These are phyloP conservation scores for Theristus sp. DNA, from an alignment of 2,888 invertebrate species.

Conservation along the genomic window DNA sequence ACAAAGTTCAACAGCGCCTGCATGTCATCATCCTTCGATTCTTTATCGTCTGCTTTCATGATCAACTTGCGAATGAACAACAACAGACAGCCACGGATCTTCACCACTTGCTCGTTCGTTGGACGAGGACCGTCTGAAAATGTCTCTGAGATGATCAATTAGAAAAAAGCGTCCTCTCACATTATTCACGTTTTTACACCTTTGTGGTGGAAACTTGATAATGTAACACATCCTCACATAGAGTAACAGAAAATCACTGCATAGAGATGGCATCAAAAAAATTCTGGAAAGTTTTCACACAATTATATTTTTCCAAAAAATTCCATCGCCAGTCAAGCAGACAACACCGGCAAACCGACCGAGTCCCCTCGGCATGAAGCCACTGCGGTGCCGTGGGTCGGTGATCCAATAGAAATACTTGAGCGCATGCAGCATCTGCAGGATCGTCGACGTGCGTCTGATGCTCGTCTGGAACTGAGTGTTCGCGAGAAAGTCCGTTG, in stretches of 20 bases:
- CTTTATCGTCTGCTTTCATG: slow-evolving; percentile 65
- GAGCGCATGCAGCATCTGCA: slow-evolving; percentile 92
- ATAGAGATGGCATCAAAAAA: too few relatives aligned
- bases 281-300: too few relatives aligned
- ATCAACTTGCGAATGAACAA: slow-evolving; percentile 65
- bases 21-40: slow-evolving; percentile 91
- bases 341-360: slow-evolving; percentile 57
- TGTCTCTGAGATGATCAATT: not conserved
- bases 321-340: too few relatives aligned
- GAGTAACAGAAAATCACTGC: too few relatives aligned
- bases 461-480: slow-evolving; percentile 48
- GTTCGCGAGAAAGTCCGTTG: slow-evolving; percentile 93
- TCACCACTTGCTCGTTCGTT: slow-evolving; percentile 75
- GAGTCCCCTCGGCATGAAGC: slow-evolving; percentile 78
- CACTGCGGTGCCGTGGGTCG: slow-evolving; percentile 81
- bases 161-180: too few relatives aligned
- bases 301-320: too few relatives aligned
- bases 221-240: not conserved
- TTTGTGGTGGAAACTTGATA: too few relatives aligned
- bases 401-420: slow-evolving; percentile 99
- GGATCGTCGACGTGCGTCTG: slow-evolving; percentile 77
- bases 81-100: slow-evolving; percentile 80
- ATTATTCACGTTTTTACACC: too few relatives aligned
- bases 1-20: slow-evolving; percentile 94
- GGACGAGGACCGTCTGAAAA: slow-evolving; percentile 50